phyloP scores from a whole-genome alignment of 2,797 vertebrate species.

The Sebastes itinus region DNA sequence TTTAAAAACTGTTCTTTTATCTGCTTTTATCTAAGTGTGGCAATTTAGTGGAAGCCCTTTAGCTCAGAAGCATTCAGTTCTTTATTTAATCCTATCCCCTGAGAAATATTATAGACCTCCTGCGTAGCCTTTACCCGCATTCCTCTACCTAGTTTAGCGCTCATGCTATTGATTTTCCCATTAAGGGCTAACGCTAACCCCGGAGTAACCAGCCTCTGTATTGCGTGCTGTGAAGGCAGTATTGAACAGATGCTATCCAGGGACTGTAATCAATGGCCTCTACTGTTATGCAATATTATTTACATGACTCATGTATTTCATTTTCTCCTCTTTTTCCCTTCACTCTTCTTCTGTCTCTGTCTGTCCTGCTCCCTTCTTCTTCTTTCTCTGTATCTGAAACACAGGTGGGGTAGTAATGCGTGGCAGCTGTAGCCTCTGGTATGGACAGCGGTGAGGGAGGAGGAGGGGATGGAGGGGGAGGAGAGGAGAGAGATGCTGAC shows the following conservation, averaged over 20 bases:
- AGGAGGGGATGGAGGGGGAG: conserved; percentile 82
- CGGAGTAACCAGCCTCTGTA: conserved; percentile 77
- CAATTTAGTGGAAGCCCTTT: conserved; percentile 78
- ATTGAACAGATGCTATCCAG: conserved; percentile 77
- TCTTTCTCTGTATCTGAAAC: conserved; percentile 53
- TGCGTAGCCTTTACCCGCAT: conserved; percentile 91
- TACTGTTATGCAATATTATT: conserved; percentile 78
- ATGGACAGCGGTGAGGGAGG: conserved; percentile 83
- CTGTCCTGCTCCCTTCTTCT: conserved; percentile 27
- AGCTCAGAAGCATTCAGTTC: conserved; percentile 75
- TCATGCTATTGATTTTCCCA: conserved; percentile 99
- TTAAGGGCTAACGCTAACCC: conserved; percentile 92
- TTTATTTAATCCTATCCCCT: conserved; percentile 89
- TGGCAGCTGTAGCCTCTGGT: conserved; percentile 79
- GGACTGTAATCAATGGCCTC: conserved; percentile 76
- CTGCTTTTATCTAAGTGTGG: conserved; percentile 71
- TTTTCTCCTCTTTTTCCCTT: conserved; percentile 43
- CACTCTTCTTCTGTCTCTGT: conserved; percentile 35
- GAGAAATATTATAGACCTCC: conserved; percentile 94
- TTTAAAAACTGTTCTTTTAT: conserved; percentile 65
- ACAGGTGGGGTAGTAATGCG: conserved; percentile 79
- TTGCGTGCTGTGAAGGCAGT: conserved; percentile 73
- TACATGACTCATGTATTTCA: conserved; percentile 68
- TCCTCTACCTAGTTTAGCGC: conserved; percentile 99
- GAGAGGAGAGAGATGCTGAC: conserved; percentile 80